A percentile compares a stretch with the other conserved stretches of the same genome.
phyloP scores from a whole-genome alignment of 30 jellyfish, hydroid and myxozoan genomes.

The Rhopilema esculentum region DNA sequence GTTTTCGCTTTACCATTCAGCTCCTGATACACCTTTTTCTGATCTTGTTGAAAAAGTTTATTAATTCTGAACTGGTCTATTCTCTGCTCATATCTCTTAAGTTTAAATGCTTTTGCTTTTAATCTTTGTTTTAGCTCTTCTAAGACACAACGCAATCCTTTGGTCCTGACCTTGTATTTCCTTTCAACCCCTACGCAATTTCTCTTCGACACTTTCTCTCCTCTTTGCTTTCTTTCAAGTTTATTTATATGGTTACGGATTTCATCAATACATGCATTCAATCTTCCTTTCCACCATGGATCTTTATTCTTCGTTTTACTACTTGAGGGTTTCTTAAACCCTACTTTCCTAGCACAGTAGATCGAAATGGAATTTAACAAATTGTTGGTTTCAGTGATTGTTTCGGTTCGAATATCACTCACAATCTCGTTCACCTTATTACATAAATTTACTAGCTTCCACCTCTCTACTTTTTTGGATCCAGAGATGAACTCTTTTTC shows the following conservation, averaged over 20 bases:
- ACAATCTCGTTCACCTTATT: not conserved
- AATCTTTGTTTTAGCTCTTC: no score
- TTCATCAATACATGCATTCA: no score
- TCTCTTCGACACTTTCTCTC: not conserved
- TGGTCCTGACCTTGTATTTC: not conserved
- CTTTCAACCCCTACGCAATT: no score
- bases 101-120: not conserved
- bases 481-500: no score
- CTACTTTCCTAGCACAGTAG: not conserved
- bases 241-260: no score
- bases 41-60: no score
- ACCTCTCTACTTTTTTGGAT: not conserved
- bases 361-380: not conserved
- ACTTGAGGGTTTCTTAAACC: no score
- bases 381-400: not conserved
- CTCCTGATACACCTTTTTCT: no score
- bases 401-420: not conserved
- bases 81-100: constrained; percentile 6
- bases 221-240: not conserved
- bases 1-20: no score
- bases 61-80: not conserved
- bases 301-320: no score
- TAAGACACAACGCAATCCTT: no score
- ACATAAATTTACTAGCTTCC: not conserved
- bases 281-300: no score